Evolutionary conservation across 2,888 invertebrate species (phyloP).

Genomic region (Drosophila sordidapex): DNA sequence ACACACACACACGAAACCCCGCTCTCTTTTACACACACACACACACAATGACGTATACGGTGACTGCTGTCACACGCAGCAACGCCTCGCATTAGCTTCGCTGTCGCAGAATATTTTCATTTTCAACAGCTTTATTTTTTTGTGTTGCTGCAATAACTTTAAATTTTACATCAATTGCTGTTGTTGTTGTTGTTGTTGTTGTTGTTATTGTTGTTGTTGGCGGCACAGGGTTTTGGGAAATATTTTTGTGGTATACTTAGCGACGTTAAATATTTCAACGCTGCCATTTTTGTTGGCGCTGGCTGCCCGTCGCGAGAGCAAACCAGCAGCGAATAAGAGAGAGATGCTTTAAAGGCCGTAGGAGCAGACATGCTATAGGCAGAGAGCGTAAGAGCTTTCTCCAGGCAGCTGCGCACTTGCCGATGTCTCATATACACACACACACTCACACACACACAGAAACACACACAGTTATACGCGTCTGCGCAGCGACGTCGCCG

Average conservation of each 20-base stretch:
- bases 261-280: conserved; percentile 80
- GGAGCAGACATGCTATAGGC: conserved; percentile 1
- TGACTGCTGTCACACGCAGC: conserved; percentile 70
- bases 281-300: conserved; percentile 67
- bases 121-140: conserved; percentile 56
- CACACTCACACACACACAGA: conserved; percentile 11
- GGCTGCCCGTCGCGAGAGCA: conserved; percentile 24
- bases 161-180: conserved; percentile 45
- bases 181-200: conserved; percentile 4
- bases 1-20: conserved; percentile 8
- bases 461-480: conserved; percentile 25
- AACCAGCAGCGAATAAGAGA: conserved; percentile 15
- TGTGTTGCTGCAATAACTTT: conserved; percentile 47
- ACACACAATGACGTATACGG: conserved; percentile 11
- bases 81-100: conserved; percentile 58
- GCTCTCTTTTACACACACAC: conserved; percentile 3
- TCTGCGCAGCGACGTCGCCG: conserved; percentile 63
- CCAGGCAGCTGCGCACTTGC: conserved; percentile 64
- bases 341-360: conserved; percentile 1
- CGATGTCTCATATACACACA: conserved; percentile 12
- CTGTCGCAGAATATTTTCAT: conserved; percentile 51
- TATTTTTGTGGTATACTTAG: conserved; percentile 79
- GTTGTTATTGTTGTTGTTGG: conserved; percentile 12
- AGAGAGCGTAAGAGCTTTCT: conserved; percentile 29
- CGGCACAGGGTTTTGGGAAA: conserved; percentile 35